phyloP scores from a whole-genome alignment of 1,140 invertebrate genomes.

The Micrasema minimum region DNA sequence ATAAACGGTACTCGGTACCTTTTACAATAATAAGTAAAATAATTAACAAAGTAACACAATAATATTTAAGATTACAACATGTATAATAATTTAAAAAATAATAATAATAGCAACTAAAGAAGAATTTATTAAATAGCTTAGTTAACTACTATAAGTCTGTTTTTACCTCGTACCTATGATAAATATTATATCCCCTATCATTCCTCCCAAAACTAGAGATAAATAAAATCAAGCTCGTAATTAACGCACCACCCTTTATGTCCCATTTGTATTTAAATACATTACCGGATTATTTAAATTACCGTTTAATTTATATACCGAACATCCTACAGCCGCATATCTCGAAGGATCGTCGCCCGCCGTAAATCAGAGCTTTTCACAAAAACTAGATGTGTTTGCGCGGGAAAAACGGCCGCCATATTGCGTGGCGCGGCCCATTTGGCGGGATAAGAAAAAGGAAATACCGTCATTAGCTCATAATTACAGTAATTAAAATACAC shows the following conservation, averaged over 20 bases:
- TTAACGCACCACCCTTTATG: conserved; percentile 10
- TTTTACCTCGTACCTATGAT: too few relatives aligned
- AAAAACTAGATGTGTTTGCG: conserved; percentile 30
- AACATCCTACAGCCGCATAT: conserved; percentile 28
- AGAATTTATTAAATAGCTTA: too few relatives aligned
- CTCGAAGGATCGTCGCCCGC: conserved; percentile 6
- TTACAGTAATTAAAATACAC: conserved; percentile 71
- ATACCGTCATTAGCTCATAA: conserved; percentile 69
- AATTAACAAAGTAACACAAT: too few relatives aligned
- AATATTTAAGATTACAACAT: too few relatives aligned
- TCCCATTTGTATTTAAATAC: conserved; percentile 39
- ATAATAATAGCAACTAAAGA: too few relatives aligned
- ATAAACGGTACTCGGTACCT: too few relatives aligned
- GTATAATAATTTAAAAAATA: too few relatives aligned
- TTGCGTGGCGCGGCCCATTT: conserved; percentile 43
- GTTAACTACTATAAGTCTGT: too few relatives aligned
- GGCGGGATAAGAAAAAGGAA: conserved; percentile 68
- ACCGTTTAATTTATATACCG: conserved; percentile 41
- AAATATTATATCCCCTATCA: too few relatives aligned
- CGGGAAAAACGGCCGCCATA: conserved; percentile 23
- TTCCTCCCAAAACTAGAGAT: too few relatives aligned
- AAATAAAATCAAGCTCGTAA: too few relatives aligned
- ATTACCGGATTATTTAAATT: conserved; percentile 44
- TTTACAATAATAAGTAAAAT: too few relatives aligned
- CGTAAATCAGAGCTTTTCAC: conserved; percentile 36